Conservation (phyloP, 2,113 vertebrate genomes). For the Orientallactaga bullata region DNA sequence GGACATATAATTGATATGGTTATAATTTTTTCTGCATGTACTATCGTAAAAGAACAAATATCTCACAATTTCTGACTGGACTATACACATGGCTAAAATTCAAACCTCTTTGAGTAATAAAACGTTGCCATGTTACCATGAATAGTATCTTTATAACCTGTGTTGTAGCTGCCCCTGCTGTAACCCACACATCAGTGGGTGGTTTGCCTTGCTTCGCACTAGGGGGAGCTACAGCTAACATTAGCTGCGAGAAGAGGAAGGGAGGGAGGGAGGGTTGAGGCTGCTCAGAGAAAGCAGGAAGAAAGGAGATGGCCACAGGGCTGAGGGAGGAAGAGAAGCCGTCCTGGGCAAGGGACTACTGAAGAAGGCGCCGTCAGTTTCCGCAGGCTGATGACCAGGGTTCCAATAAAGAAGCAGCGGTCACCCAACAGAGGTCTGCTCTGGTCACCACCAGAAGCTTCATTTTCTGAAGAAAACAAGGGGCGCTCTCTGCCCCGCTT, state of each 20-base stretch:
- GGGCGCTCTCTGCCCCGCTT: not conserved
- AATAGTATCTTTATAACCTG: not conserved
- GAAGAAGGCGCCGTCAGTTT: not conserved
- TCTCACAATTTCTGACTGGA: not conserved
- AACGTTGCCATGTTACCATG: accelerated
- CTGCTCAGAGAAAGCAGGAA: too few relatives aligned
- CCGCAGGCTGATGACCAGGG: too few relatives aligned
- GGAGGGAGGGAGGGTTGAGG: accelerated
- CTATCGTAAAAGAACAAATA: not conserved
- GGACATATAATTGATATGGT: not conserved
- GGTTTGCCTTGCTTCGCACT: not conserved
- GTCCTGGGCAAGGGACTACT: not conserved
- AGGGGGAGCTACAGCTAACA: slow-evolving; percentile 59
- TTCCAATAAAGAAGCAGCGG: not conserved
- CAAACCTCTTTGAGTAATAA: not conserved
- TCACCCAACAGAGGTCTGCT: not conserved
- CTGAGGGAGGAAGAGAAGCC: too few relatives aligned
- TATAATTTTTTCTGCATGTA: not conserved
- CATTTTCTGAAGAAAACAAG: not conserved
- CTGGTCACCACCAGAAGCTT: not conserved
- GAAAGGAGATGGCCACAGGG: not conserved
- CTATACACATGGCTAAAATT: not conserved
- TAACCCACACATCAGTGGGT: accelerated
- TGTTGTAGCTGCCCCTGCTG: accelerated
- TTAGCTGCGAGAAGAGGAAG: not conserved